These are phyloP conservation scores for Aphis gossypii DNA, from an alignment of 1,140 invertebrate genomes.

Conservation along the genomic window DNA sequence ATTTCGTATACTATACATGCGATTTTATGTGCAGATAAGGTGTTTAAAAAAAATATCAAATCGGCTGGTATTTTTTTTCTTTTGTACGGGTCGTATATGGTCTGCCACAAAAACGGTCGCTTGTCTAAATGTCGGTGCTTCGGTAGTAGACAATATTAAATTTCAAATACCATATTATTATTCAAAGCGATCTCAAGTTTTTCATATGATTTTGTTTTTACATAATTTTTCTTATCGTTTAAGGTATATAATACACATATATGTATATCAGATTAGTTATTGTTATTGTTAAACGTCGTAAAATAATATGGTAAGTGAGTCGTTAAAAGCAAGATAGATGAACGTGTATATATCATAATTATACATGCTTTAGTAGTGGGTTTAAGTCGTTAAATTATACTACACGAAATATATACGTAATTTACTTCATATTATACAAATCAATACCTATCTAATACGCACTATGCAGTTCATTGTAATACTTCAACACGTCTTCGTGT, in stretches of 20 bases:
- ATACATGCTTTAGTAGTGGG: neutral
- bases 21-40: neutral
- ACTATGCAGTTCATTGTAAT: neutral
- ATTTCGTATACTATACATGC: neutral
- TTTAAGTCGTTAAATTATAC: neutral
- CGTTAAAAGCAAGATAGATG: neutral
- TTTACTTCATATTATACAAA: neutral
- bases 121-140: neutral
- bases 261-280: neutral
- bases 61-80: neutral
- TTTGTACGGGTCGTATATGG: neutral
- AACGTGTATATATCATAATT: neutral
- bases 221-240: neutral
- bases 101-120: neutral
- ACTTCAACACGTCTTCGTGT: neutral
- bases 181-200: neutral
- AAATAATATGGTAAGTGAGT: neutral
- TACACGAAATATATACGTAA: neutral
- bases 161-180: neutral
- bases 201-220: neutral
- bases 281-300: neutral
- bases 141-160: neutral
- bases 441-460: neutral
- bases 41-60: conserved; percentile 16
- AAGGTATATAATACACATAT: neutral